These are phyloP conservation scores for Ptilonorhynchus violaceus DNA, from an alignment of 2,113 vertebrate genomes.

Conservation along the genomic window DNA sequence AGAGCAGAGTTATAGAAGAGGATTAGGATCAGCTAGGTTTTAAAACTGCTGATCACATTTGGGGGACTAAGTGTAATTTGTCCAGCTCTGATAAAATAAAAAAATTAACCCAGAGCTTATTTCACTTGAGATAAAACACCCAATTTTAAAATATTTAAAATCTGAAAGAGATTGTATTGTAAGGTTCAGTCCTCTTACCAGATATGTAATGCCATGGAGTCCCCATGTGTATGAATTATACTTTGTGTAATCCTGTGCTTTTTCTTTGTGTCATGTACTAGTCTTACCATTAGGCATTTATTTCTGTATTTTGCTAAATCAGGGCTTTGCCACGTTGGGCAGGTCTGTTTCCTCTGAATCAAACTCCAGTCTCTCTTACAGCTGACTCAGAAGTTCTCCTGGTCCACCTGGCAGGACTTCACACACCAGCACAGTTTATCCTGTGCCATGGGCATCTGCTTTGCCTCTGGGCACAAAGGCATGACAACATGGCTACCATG, in stretches of 20 bases:
- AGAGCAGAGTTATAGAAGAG: not conserved
- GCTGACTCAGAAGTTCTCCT: not conserved
- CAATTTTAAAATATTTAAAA: not conserved
- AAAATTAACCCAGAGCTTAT: not conserved
- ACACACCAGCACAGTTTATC: accelerated
- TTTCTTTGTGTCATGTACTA: not conserved
- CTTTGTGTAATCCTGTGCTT: not conserved
- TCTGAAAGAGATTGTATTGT: not conserved
- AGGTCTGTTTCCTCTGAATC: not conserved
- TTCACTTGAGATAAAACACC: not conserved
- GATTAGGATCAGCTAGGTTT: not conserved
- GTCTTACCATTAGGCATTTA: not conserved
- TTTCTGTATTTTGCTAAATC: not conserved
- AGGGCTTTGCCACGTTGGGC: accelerated
- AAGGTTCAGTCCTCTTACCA: not conserved
- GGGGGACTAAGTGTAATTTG: not conserved
- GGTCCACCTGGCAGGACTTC: not conserved
- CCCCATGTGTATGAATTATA: accelerated
- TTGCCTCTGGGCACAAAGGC: not conserved
- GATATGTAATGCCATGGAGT: not conserved
- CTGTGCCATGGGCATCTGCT: accelerated
- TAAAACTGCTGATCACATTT: not conserved
- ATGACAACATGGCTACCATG: not conserved
- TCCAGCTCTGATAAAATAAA: not conserved
- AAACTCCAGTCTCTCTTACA: not conserved